phyloP scores from a whole-genome alignment of 92 coral and sea anemone species.

The Pocillopora meandrina region DNA sequence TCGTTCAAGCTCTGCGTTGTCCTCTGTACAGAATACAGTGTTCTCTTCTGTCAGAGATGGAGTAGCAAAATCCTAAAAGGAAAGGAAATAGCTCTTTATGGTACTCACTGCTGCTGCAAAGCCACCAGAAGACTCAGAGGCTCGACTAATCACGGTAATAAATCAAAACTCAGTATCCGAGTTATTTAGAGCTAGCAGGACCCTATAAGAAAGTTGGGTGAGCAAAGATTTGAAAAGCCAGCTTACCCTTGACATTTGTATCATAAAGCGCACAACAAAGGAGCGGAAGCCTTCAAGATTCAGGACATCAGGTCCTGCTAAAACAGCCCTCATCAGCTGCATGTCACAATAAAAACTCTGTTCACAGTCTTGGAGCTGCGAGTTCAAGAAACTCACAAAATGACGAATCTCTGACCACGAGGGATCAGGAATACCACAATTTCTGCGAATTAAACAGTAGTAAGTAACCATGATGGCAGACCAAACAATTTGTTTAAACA shows the following conservation, averaged over 20 bases:
- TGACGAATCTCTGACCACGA: constrained; percentile 90
- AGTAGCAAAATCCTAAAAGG: constrained; percentile 81
- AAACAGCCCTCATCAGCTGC: constrained; percentile 41
- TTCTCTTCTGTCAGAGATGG: constrained; percentile 75
- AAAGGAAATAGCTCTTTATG: not conserved
- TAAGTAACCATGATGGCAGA: too few species aligned
- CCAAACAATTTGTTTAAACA: too few species aligned
- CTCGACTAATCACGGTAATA: too few species aligned
- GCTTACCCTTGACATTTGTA: constrained; percentile 87
- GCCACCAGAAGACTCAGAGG: not conserved
- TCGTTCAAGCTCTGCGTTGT: constrained; percentile 49
- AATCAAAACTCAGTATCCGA: too few species aligned
- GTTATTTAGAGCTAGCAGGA: too few species aligned
- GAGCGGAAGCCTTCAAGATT: constrained; percentile 68
- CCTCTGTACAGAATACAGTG: constrained; percentile 43
- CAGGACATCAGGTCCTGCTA: constrained; percentile 40
- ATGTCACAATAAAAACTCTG: constrained; percentile 74
- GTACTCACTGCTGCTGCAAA: not conserved
- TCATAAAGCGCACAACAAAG: constrained; percentile 84
- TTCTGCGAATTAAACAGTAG: constrained; percentile 23
- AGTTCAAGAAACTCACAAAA: constrained; percentile 83
- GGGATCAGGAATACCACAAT: constrained; percentile 87
- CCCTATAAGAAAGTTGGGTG: too few species aligned
- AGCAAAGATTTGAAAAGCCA: not conserved
- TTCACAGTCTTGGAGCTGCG: constrained; percentile 84